Percentiles rank a stretch among this genome's conserved stretches.
Evolutionary conservation across 2,113 vertebrate species (phyloP).

Genomic region (Sinocyclocheilus anophthalmus): DNA sequence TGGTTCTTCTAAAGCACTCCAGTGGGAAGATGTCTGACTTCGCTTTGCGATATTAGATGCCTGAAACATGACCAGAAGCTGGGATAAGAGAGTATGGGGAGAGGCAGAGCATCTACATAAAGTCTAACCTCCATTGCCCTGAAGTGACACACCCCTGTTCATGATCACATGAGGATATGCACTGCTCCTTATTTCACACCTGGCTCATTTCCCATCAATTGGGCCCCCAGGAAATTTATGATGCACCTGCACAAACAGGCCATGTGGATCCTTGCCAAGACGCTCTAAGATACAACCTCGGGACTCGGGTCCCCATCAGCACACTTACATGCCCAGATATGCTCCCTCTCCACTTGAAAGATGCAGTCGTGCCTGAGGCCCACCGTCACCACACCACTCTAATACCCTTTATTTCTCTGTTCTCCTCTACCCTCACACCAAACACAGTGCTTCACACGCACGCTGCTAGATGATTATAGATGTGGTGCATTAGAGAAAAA

Average conservation of each 20-base stretch:
- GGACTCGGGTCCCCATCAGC: background rate
- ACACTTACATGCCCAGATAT: constrained; percentile 26
- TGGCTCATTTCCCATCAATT: constrained; percentile 5
- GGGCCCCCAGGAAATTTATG: constrained; percentile 5
- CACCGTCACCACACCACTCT: background rate
- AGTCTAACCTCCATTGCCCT: background rate
- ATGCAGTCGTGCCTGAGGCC: background rate
- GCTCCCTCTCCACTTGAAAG: constrained; percentile 11
- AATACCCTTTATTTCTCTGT: constrained; percentile 20
- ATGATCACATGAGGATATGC: constrained; percentile 7
- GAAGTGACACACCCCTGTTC: background rate
- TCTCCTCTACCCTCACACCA: background rate
- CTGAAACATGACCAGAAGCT: background rate
- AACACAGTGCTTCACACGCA: background rate
- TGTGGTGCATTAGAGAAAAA: background rate
- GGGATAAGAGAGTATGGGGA: background rate
- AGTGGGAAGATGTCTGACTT: constrained; percentile 1
- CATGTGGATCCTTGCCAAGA: constrained; percentile 28
- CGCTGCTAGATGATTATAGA: background rate
- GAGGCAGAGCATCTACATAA: background rate
- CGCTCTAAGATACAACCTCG: constrained; percentile 24
- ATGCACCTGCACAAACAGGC: constrained; percentile 39
- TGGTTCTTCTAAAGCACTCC: background rate
- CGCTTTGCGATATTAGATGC: background rate
- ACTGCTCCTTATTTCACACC: background rate